A percentile compares a stretch with the other conserved stretches of the same genome.
Evolutionary conservation across 2,888 invertebrate genomes (phyloP).

Genomic region (Pammene fasciana): DNA sequence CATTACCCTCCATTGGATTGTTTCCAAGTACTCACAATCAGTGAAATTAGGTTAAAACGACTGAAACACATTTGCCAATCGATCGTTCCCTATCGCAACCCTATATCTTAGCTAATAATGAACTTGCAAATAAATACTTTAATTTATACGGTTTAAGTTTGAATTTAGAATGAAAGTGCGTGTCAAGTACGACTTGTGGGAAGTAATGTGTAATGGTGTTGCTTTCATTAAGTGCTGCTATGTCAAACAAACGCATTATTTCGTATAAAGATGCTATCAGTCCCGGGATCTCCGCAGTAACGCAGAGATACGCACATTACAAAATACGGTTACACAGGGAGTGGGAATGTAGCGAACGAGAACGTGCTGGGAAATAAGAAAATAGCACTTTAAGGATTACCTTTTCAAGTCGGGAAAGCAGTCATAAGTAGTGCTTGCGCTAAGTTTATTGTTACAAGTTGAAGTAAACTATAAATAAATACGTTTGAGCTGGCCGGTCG

Average conservation of each 20-base stretch:
- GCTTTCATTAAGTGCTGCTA: conserved; percentile 37
- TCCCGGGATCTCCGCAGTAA: conserved; percentile 69
- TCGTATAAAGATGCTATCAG: conserved; percentile 74
- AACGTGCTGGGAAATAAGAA: conserved; percentile 3
- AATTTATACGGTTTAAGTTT: not conserved
- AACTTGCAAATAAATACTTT: conserved; percentile 4
- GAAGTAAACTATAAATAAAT: too few species aligned
- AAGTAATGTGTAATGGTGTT: conserved; percentile 22
- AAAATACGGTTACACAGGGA: conserved; percentile 25
- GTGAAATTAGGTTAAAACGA: conserved; percentile 28
- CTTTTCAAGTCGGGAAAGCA: not conserved
- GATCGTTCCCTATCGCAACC: conserved; percentile 15
- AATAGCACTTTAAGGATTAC: not conserved
- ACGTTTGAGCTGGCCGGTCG: too few species aligned
- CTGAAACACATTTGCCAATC: conserved; percentile 28
- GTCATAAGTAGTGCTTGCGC: too few species aligned
- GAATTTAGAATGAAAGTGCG: not conserved
- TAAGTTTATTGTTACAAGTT: too few species aligned
- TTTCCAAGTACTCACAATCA: conserved; percentile 25
- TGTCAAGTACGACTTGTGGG: not conserved
- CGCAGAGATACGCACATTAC: conserved; percentile 47
- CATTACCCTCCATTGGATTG: conserved; percentile 29
- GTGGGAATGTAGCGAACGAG: not conserved
- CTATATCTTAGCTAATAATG: conserved; percentile 2
- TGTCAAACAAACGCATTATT: conserved; percentile 69